A percentile compares a stretch with the other conserved stretches of the same genome.
These are phyloP conservation scores for Etia nguti DNA, from an alignment of 2,113 vertebrate species.

Conservation along the genomic window DNA sequence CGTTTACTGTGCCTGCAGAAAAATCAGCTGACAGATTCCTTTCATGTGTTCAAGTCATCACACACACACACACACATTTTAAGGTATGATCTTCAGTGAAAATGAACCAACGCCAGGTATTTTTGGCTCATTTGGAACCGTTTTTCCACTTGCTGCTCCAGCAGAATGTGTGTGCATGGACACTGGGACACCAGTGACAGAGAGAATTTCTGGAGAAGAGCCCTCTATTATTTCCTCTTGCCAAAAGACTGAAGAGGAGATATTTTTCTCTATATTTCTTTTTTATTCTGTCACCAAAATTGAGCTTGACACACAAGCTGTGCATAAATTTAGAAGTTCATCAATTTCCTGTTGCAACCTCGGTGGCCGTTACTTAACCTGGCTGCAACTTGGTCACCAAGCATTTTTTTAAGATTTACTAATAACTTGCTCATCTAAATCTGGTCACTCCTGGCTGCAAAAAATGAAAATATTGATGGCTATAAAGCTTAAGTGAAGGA, in stretches of 20 bases:
- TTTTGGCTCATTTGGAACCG: background rate
- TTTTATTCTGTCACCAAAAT: background rate
- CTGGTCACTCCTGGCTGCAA: background rate
- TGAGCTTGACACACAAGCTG: background rate
- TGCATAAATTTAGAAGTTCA: background rate
- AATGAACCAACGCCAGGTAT: background rate
- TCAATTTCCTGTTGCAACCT: background rate
- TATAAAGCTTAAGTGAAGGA: background rate
- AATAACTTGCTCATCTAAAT: background rate
- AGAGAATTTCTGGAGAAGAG: background rate
- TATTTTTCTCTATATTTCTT: background rate
- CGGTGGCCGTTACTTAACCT: background rate
- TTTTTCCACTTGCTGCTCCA: background rate
- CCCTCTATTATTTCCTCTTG: background rate
- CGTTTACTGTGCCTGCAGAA: background rate
- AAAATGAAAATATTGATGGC: background rate
- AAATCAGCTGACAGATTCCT: background rate
- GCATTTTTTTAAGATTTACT: background rate
- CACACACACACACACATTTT: background rate
- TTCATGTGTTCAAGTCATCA: background rate
- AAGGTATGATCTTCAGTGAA: background rate
- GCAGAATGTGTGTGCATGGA: background rate
- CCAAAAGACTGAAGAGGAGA: background rate
- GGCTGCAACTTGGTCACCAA: background rate
- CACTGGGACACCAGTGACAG: background rate